Evolutionary conservation across 2,113 vertebrate species (phyloP).

Genomic region (Cephalopholis sonnerati): DNA sequence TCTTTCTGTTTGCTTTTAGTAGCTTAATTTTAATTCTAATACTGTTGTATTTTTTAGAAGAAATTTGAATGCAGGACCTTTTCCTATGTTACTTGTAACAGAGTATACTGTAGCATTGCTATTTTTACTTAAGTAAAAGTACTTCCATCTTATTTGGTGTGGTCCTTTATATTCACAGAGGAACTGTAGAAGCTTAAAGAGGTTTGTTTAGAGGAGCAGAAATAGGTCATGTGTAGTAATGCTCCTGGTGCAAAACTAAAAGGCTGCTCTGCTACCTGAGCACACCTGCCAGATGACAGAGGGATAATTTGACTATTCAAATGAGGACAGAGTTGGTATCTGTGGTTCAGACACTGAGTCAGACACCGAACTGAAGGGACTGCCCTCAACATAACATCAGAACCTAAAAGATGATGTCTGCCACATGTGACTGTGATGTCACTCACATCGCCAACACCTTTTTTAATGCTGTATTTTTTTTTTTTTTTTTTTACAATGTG

Average conservation of each 20-base stretch:
- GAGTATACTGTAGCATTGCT: neutral
- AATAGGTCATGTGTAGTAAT: neutral
- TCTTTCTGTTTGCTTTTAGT: neutral
- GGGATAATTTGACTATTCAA: conserved; percentile 72
- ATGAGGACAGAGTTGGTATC: conserved; percentile 47
- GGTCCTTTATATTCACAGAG: neutral
- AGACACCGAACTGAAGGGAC: neutral
- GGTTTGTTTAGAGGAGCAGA: neutral
- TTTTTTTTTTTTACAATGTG: neutral
- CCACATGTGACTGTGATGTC: neutral
- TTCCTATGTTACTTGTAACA: neutral
- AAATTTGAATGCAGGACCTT: neutral
- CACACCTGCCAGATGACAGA: neutral
- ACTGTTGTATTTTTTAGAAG: too few relatives aligned
- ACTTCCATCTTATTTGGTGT: neutral
- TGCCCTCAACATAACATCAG: neutral
- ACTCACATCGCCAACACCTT: neutral
- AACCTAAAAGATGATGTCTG: neutral
- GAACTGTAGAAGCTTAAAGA: neutral
- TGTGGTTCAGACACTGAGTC: neutral
- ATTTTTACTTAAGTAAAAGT: neutral
- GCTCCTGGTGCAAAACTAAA: neutral
- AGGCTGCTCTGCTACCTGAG: neutral
- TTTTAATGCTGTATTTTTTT: neutral
- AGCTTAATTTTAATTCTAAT: neutral